A percentile compares a stretch with the other conserved stretches of the same genome.
These are phyloP conservation scores for Perithous albicinctus DNA, from an alignment of 2,888 invertebrate species.

Conservation along the genomic window DNA sequence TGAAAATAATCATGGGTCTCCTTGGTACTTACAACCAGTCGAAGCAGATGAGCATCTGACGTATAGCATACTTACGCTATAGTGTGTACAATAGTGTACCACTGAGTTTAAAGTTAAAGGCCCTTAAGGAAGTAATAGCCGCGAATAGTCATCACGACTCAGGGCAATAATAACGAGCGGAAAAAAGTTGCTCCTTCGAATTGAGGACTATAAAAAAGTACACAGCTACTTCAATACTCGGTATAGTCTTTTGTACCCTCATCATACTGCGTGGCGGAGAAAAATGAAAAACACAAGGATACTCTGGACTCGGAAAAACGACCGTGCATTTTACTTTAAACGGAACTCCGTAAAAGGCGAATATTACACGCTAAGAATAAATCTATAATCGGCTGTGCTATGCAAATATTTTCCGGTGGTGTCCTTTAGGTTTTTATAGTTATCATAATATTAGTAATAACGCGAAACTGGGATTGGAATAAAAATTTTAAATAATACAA, in stretches of 20 bases:
- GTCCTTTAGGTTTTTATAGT: no score
- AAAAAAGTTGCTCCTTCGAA: background rate
- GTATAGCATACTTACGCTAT: background rate
- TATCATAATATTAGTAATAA: no score
- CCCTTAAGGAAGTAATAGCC: constrained; percentile 39
- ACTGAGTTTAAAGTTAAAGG: constrained; percentile 36
- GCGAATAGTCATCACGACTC: constrained; percentile 43
- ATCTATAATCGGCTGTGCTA: no score
- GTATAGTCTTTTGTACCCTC: background rate
- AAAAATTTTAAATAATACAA: no score
- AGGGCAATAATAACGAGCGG: constrained; percentile 36
- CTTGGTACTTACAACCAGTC: background rate
- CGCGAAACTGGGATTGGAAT: no score
- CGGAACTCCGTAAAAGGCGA: no score
- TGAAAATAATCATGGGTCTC: constrained; percentile 44
- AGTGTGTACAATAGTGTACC: background rate
- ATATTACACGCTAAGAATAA: no score
- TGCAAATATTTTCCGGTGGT: no score
- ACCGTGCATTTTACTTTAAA: no score
- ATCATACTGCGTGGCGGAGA: background rate
- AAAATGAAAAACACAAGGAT: background rate
- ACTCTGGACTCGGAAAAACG: no score
- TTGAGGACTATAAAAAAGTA: background rate
- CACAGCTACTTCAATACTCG: background rate
- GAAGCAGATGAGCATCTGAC: background rate